Evolutionary conservation across 1,140 invertebrate genomes (phyloP).

Genomic region (Bombus soroeensis): DNA sequence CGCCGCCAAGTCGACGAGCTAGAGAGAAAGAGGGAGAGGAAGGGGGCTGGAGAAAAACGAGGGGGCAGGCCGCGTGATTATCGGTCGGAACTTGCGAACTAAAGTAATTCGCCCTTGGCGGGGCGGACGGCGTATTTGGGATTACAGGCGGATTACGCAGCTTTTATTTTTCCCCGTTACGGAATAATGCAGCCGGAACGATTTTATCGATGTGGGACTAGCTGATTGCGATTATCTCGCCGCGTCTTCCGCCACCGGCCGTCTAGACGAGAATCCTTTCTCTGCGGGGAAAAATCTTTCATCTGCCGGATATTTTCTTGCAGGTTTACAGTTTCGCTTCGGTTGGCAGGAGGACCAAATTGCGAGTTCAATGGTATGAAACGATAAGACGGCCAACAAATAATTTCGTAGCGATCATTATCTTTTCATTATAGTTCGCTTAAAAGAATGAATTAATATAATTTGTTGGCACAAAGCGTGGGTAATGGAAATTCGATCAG

Average conservation of each 20-base stretch:
- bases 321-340: too few species aligned
- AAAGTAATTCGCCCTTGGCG: constrained; percentile 66
- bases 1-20: constrained; percentile 49
- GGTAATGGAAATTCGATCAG: not conserved
- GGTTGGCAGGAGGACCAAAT: too few species aligned
- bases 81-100: constrained; percentile 66
- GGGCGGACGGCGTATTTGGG: constrained; percentile 57
- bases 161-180: constrained; percentile 50
- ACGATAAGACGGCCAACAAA: not conserved
- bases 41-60: not conserved
- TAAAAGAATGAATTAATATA: too few species aligned
- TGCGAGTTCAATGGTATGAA: not conserved
- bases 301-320: not conserved
- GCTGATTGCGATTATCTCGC: constrained; percentile 37
- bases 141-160: constrained; percentile 62
- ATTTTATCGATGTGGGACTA: constrained; percentile 38
- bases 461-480: not conserved
- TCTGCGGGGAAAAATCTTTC: too few species aligned
- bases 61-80: constrained; percentile 61
- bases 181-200: constrained; percentile 53
- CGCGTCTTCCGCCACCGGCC: not conserved
- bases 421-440: too few species aligned
- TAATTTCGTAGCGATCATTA: too few species aligned
- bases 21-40: not conserved
- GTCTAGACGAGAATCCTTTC: not conserved